phyloP scores from a whole-genome alignment of 2,797 vertebrate genomes.

The Rhodeus uyekii region DNA sequence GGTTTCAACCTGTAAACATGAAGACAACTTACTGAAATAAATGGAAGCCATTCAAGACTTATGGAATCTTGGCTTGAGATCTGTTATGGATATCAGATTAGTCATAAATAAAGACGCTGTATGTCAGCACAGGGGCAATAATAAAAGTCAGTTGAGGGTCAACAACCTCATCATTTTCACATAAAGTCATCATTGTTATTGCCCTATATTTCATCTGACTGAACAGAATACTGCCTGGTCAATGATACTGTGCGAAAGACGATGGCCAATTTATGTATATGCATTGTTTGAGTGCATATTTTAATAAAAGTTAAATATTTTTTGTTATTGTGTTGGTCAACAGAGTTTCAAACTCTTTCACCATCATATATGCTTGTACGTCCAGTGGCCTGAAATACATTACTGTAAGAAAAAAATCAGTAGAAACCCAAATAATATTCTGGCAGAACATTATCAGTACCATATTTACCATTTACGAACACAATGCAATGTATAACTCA shows the following conservation, averaged over 20 bases:
- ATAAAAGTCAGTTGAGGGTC: background rate
- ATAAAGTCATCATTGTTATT: slow-evolving; percentile 5
- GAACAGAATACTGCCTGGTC: background rate
- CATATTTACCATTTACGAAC: background rate
- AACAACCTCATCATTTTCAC: background rate
- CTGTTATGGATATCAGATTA: background rate
- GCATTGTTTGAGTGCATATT: background rate
- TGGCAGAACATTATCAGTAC: background rate
- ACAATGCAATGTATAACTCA: background rate
- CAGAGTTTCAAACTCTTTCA: slow-evolving; percentile 19
- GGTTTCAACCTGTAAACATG: slow-evolving; percentile 53
- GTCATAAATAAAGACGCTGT: slow-evolving; percentile 19
- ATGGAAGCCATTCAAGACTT: slow-evolving; percentile 5
- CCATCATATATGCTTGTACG: background rate
- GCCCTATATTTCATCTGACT: background rate
- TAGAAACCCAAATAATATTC: background rate
- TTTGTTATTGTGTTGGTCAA: background rate
- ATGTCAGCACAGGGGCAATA: background rate
- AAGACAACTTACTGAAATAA: slow-evolving; percentile 30
- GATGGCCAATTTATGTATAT: background rate
- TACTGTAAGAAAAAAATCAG: background rate
- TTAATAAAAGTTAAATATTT: background rate
- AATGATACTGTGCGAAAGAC: background rate
- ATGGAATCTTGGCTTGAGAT: background rate
- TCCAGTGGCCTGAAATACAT: background rate